phyloP scores from a whole-genome alignment of 2,888 invertebrate genomes.

The Plagiodera versicolora region DNA sequence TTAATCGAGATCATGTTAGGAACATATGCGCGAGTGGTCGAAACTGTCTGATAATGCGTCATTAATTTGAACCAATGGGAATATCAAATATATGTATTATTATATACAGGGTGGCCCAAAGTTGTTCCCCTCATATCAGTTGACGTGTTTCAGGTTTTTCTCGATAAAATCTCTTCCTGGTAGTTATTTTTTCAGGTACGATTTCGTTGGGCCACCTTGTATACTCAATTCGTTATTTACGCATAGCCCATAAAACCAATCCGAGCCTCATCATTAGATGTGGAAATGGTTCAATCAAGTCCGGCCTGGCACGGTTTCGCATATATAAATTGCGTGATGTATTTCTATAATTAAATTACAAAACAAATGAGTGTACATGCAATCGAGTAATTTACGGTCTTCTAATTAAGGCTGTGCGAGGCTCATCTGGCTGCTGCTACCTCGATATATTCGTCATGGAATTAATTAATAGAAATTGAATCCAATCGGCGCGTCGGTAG shows the following conservation, averaged over 20 bases:
- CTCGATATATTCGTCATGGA: slow-evolving; percentile 14
- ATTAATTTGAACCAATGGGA: too few relatives aligned
- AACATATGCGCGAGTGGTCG: not conserved
- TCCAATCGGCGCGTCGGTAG: slow-evolving; percentile 14
- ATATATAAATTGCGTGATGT: slow-evolving; percentile 5
- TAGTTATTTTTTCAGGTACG: too few relatives aligned
- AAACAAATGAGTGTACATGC: slow-evolving; percentile 19
- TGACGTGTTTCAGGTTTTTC: too few relatives aligned
- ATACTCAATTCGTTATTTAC: not conserved
- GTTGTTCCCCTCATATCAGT: too few relatives aligned
- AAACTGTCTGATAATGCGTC: not conserved
- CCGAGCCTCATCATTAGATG: not conserved
- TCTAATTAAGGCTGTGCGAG: slow-evolving; percentile 18
- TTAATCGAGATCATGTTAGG: not conserved
- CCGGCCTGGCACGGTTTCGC: not conserved
- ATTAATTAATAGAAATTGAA: slow-evolving; percentile 20
- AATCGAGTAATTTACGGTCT: slow-evolving; percentile 14
- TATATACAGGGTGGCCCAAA: slow-evolving; percentile 19
- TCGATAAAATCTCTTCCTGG: too few relatives aligned
- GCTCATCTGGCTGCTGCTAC: slow-evolving; percentile 5
- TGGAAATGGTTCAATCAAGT: slow-evolving; percentile 16
- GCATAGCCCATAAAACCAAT: not conserved
- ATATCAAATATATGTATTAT: too few relatives aligned
- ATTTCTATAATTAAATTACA: slow-evolving; percentile 20
- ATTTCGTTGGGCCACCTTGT: too few relatives aligned